Percentiles rank a stretch among this genome's conserved stretches.
Evolutionary conservation across 1,140 invertebrate genomes (phyloP).

Genomic region (Euglossa dilemma): DNA sequence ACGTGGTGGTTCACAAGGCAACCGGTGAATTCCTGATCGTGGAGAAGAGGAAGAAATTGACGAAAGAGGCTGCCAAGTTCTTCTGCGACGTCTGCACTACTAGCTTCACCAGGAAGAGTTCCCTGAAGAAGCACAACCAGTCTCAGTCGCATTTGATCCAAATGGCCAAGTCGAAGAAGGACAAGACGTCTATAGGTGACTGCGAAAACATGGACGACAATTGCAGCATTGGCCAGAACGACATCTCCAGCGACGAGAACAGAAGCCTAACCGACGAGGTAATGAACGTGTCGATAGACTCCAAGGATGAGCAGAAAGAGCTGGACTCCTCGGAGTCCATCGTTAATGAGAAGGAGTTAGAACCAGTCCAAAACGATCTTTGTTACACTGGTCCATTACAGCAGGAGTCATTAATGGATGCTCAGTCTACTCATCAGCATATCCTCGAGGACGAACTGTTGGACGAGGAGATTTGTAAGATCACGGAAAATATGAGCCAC

Average conservation of each 20-base stretch:
- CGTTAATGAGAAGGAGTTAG: neutral
- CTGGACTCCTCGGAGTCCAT: neutral
- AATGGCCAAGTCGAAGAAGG: slow-evolving; percentile 60
- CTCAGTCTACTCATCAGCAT: slow-evolving; percentile 39
- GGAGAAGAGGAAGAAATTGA: slow-evolving; percentile 79
- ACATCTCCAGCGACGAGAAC: neutral
- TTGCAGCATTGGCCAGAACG: neutral
- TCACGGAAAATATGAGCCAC: slow-evolving; percentile 81
- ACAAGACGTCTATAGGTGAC: slow-evolving; percentile 15
- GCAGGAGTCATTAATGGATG: slow-evolving; percentile 25
- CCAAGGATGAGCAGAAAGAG: neutral
- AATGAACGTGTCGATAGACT: neutral
- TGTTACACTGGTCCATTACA: neutral
- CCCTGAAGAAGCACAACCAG: slow-evolving; percentile 78
- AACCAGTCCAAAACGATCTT: neutral
- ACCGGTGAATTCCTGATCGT: slow-evolving; percentile 79
- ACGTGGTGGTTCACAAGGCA: slow-evolving; percentile 77
- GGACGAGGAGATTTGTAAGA: slow-evolving; percentile 81
- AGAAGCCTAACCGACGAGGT: neutral
- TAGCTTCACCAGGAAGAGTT: slow-evolving; percentile 80
- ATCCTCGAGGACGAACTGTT: slow-evolving; percentile 77
- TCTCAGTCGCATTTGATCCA: slow-evolving; percentile 79
- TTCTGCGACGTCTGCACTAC: slow-evolving; percentile 79
- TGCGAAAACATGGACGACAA: slow-evolving; percentile 15
- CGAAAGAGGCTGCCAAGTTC: slow-evolving; percentile 78